phyloP scores from a whole-genome alignment of 2,113 vertebrate genomes.

The Dipodomys stephensi region DNA sequence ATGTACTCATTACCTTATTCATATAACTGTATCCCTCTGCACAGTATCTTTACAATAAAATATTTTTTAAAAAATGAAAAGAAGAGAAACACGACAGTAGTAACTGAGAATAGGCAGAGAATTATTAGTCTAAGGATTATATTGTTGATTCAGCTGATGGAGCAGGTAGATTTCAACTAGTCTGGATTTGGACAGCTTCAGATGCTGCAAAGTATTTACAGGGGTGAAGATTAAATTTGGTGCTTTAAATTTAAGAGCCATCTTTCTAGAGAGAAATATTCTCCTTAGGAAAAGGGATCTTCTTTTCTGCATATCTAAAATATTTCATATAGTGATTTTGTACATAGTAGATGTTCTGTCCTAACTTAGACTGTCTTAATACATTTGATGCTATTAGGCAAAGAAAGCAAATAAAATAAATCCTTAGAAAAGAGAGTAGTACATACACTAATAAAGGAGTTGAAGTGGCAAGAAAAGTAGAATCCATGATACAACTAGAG shows the following conservation, averaged over 20 bases:
- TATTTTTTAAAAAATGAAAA: too few species aligned
- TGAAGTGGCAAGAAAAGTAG: background rate
- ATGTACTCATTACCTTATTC: too few species aligned
- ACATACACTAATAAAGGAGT: background rate
- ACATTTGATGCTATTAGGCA: background rate
- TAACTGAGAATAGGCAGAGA: background rate
- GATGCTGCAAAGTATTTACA: too few species aligned
- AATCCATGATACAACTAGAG: background rate
- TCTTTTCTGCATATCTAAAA: background rate
- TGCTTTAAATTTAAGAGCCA: background rate
- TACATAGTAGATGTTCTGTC: background rate
- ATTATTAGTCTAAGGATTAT: background rate
- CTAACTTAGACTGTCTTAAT: background rate
- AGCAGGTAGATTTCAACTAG: background rate
- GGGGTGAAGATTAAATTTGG: background rate
- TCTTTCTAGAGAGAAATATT: constrained; percentile 2
- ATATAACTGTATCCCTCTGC: too few species aligned
- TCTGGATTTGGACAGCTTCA: background rate
- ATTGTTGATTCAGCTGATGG: background rate
- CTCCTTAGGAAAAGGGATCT: background rate
- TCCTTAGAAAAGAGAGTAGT: background rate
- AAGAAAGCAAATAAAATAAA: background rate
- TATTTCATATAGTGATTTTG: background rate
- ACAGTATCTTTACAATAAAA: too few species aligned
- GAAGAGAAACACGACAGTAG: background rate